phyloP scores from a whole-genome alignment of 92 coral and sea anemone species.

The Isaurus tuberculatus region DNA sequence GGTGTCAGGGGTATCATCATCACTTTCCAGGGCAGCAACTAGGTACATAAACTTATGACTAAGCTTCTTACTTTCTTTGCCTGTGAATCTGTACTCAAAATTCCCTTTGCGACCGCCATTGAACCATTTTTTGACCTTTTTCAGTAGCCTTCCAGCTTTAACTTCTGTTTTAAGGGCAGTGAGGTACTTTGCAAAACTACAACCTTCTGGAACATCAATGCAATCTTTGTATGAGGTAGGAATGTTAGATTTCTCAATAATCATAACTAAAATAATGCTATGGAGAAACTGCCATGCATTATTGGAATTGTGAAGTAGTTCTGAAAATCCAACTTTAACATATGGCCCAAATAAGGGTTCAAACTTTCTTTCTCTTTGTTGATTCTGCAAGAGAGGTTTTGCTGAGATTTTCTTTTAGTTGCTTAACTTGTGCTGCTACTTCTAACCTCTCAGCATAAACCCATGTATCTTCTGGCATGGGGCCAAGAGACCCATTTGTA shows the following conservation, averaged over 20 bases:
- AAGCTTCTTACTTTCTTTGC: slow-evolving; percentile 65
- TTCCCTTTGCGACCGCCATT: slow-evolving; percentile 47
- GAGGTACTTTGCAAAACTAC: slow-evolving; percentile 23
- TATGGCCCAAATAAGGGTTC: slow-evolving; percentile 53
- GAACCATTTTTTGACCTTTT: slow-evolving; percentile 50
- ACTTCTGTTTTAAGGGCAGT: slow-evolving; percentile 21
- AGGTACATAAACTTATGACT: slow-evolving; percentile 74
- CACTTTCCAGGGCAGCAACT: slow-evolving; percentile 45
- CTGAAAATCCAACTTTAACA: slow-evolving; percentile 49
- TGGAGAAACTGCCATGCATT: slow-evolving; percentile 72
- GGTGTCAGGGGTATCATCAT: slow-evolving; percentile 41
- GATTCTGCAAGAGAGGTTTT: slow-evolving; percentile 40
- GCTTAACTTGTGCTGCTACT: slow-evolving; percentile 51
- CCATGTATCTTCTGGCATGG: slow-evolving; percentile 60
- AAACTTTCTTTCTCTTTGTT: slow-evolving; percentile 58
- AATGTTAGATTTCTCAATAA: slow-evolving; percentile 41
- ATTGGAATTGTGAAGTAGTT: slow-evolving; percentile 65
- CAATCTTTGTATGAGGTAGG: slow-evolving; percentile 38
- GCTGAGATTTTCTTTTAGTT: slow-evolving; percentile 8
- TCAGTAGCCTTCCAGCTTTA: slow-evolving; percentile 37
- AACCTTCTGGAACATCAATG: slow-evolving; percentile 18
- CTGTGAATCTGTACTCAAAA: slow-evolving; percentile 59
- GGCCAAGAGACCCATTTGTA: slow-evolving; percentile 63
- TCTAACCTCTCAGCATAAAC: slow-evolving; percentile 47
- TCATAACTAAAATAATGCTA: slow-evolving; percentile 40